phyloP scores from a whole-genome alignment of 2,113 vertebrate genomes.

The Alectura lathami region DNA sequence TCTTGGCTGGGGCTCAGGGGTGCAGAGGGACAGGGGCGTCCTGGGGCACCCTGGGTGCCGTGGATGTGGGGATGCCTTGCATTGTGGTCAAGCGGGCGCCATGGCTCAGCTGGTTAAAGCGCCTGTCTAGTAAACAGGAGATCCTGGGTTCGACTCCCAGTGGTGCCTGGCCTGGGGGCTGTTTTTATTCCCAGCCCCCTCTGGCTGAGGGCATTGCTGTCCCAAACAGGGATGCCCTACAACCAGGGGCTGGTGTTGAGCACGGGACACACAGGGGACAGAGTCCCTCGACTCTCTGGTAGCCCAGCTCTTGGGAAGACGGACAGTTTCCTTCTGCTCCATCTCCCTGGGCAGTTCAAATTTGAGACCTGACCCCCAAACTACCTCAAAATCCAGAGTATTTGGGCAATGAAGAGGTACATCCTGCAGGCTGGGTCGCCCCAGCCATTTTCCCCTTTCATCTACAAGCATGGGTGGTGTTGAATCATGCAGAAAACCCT shows the following conservation, averaged over 20 bases:
- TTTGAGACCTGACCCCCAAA: not conserved
- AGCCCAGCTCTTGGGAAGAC: rapidly evolving
- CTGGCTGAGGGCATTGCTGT: not conserved
- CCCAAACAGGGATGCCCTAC: rapidly evolving
- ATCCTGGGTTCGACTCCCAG: slow-evolving; percentile 89
- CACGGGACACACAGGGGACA: not conserved
- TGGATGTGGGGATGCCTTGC: not conserved
- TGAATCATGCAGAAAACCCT: not conserved
- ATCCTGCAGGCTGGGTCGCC: not conserved
- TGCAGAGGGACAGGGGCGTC: not conserved
- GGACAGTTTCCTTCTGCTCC: not conserved
- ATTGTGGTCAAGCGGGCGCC: not conserved
- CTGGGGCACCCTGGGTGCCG: not conserved
- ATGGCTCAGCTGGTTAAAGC: slow-evolving; percentile 87
- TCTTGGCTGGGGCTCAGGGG: not conserved
- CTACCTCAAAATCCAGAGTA: not conserved
- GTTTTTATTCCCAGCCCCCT: not conserved
- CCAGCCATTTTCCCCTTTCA: not conserved
- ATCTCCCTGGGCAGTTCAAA: not conserved
- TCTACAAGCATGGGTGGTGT: not conserved
- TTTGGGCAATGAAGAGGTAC: not conserved
- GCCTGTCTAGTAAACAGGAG: slow-evolving; percentile 90
- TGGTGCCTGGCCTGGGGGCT: slow-evolving; percentile 70
- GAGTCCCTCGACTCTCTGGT: rapidly evolving
- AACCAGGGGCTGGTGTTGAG: not conserved